Base-by-base conservation (phyloP, 2,888 invertebrate genomes). In the Aromia moschata region DNA sequence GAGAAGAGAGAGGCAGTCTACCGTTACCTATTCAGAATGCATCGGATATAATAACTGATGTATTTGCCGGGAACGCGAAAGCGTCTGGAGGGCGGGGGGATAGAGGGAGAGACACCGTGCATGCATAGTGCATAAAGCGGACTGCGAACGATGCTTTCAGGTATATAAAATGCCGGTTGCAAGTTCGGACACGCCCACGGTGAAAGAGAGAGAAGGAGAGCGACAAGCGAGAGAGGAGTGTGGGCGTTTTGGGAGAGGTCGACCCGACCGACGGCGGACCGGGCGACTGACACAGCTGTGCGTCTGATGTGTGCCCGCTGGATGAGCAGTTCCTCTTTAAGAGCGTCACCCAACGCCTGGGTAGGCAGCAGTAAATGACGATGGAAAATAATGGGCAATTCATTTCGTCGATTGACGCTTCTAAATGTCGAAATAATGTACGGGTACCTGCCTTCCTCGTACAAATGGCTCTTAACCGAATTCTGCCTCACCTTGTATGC, bases 221-320 rank as follows among this genome's bases (percentile, higher is more conserved):
- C n/a, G n/a, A n/a, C n/a, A n/a, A n/a, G n/a, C n/a, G n/a, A 3
- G 45, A 71, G 67, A 33, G 43, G 64, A 66, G 70, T 62, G 72
- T 74, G 67, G 74, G 71, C 65, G 71, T 64, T 62, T 63, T 60
- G 67, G 68, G 70, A 67, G 67, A 70, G 67, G n/a, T 69, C 68
- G 70, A 62, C 64, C 66, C 61, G 71, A 69, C 72, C 71, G n/a
- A n/a, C n/a, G n/a, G n/a, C 7, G 4, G 71, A 63, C 69, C 74
- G 73, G 75, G 74, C 74, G 74, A 74, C 72, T 75, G 75, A 75
- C 75, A 74, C 72, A 73, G 67, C 73, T 68, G 66, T 59, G 60
- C 51, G 58, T 63, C 31, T 58, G 37, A n/a, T 56, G 49, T 38
- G 43, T 60, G 51, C 62, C 33, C 54, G 49, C 58, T 57, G 58